Evolutionary conservation across 2,113 vertebrate genomes (phyloP).

Genomic region (Tragelaphus scriptus): DNA sequence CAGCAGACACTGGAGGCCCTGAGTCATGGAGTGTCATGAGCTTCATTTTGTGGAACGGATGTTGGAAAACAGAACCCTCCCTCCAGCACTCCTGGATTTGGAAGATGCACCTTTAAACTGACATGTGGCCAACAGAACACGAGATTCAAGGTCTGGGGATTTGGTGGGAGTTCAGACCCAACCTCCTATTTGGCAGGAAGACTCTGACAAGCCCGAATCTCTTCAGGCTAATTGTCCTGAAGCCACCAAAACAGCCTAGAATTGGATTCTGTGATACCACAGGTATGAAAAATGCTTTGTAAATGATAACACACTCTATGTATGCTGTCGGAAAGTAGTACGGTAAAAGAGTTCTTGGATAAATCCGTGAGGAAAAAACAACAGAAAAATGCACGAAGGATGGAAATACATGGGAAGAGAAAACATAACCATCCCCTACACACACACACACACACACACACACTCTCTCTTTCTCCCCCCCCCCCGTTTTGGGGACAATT

Average conservation of each 20-base stretch:
- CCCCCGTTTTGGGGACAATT: background rate
- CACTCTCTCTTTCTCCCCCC: too few relatives aligned
- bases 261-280: too few relatives aligned
- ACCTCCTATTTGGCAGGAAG: background rate
- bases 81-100: background rate
- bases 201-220: background rate
- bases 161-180: background rate
- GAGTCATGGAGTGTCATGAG: background rate
- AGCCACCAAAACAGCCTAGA: background rate
- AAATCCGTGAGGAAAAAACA: background rate
- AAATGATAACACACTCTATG: background rate
- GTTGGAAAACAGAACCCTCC: background rate
- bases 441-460: background rate
- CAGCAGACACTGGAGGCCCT: background rate
- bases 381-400: background rate
- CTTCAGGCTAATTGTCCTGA: background rate
- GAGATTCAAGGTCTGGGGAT: background rate
- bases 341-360: background rate
- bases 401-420: background rate
- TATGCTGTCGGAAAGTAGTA: background rate
- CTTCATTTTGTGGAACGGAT: background rate
- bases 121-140: background rate
- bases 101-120: background rate
- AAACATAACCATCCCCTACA: background rate
- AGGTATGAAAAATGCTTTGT: background rate